Percentiles rank a stretch among this genome's conserved stretches.
These are phyloP conservation scores for Procambarus virginalis DNA, from an alignment of 1,140 invertebrate genomes.

Conservation along the genomic window DNA sequence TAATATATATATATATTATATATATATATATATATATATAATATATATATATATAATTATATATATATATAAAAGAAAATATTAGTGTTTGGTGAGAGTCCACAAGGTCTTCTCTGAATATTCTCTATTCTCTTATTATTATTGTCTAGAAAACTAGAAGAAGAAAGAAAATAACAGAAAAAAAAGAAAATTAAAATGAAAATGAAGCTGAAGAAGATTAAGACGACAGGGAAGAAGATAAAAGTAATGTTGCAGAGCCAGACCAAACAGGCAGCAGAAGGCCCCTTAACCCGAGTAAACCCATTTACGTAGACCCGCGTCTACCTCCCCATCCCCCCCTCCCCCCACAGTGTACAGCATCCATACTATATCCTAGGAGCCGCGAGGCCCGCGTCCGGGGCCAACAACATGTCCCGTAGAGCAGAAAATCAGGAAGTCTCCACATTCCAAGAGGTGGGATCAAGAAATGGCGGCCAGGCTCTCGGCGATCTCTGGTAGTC, in stretches of 20 bases:
- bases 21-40: background rate
- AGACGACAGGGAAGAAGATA: too few relatives aligned
- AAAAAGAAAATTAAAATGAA: too few relatives aligned
- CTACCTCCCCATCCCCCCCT: background rate
- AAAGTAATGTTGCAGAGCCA: too few relatives aligned
- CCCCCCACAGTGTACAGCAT: background rate
- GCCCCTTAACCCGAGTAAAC: too few relatives aligned
- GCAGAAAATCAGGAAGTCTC: constrained; percentile 45
- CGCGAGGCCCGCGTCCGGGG: background rate
- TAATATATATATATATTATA: too few relatives aligned
- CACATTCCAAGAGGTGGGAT: constrained; percentile 31
- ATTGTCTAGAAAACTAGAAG: background rate
- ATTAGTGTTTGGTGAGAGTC: too few relatives aligned
- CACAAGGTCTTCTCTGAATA: too few relatives aligned
- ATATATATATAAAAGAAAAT: too few relatives aligned
- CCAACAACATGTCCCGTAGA: background rate
- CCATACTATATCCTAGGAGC: too few relatives aligned
- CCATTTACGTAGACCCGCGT: background rate
- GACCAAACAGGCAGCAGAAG: too few relatives aligned
- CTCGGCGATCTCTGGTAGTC: constrained; percentile 33
- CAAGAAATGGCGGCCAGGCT: constrained; percentile 30
- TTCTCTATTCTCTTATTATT: background rate
- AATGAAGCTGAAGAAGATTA: too few relatives aligned
- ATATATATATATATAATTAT: background rate
- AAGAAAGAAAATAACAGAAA: background rate